Base-by-base conservation (phyloP, 2,113 vertebrate genomes). In the Eublepharis macularius region DNA sequence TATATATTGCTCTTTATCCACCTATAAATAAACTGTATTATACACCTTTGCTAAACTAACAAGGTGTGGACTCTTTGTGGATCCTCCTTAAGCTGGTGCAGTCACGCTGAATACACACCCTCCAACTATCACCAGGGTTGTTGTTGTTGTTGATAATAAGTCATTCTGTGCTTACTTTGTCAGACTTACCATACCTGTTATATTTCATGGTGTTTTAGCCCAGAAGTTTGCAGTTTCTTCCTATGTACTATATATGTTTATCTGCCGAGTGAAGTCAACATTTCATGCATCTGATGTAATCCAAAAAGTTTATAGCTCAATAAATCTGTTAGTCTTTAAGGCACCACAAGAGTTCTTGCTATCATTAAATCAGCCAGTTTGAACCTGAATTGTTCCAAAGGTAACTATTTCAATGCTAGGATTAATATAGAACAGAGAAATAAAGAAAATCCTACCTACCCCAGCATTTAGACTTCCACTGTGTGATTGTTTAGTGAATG, bases 401-500 rank as follows among this genome's bases (percentile, higher is more conserved):
- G 0, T 74, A 6, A 87, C 82, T 74, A 39, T 80, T 80, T 80
- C 68, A 29, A 16, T 63, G n/a, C 49, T 74, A 73, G 17, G 74
- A 90, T 45, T 83, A 83, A 87, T 0, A 1, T 21, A 85, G 73
- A 82, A 86, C 49, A 73, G 34, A 77, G 5, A 29, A 1, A 1
- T 80, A 83, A 54, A 85, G 54, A 57, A 41, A 72, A 84, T 79
- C 74, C 88, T 79, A 74, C 80, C 77, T 87, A 51, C 70, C 41
- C 78, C 34, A n/a, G 77, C 70, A 39, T 34, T 66, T 36, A 90
- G 36, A 81, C 65, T 76, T 82, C 39, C 0, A 75, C 69, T 54
- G 86, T 76, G 69, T 90, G 68, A 87, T 89, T 81, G 83, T 19
- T 0, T 84, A 76, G 86, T 78, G 80, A 90, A 68, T 36, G 78